These are phyloP conservation scores for Chrysotoxum bicinctum DNA, from an alignment of 2,888 invertebrate species.

Conservation along the genomic window DNA sequence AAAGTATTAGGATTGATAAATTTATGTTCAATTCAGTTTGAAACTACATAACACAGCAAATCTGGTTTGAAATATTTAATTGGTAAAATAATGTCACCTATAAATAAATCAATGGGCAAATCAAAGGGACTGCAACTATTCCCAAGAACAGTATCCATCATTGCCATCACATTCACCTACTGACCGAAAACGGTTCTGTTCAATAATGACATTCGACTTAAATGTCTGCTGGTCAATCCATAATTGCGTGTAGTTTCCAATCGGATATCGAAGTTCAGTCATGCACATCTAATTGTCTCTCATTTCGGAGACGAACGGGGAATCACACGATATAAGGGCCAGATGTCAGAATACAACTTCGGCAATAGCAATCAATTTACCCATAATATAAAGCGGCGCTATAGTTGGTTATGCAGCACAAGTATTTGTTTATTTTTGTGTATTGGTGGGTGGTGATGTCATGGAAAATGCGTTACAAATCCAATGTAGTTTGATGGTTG, in stretches of 20 bases:
- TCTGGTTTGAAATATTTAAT: too few species aligned
- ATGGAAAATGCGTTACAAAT: constrained; percentile 35
- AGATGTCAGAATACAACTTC: constrained; percentile 20
- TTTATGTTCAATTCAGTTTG: too few species aligned
- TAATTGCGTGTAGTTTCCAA: constrained; percentile 36
- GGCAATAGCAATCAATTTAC: constrained; percentile 49
- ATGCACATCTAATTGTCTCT: constrained; percentile 52
- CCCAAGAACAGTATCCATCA: too few species aligned
- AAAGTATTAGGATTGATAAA: too few species aligned
- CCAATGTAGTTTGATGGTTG: neutral
- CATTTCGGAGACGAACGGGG: constrained; percentile 20
- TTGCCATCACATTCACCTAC: too few species aligned
- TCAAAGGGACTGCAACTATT: too few species aligned
- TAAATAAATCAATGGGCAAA: too few species aligned
- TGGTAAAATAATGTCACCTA: too few species aligned
- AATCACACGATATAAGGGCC: neutral
- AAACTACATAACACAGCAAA: too few species aligned
- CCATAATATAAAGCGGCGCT: neutral
- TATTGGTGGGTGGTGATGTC: neutral
- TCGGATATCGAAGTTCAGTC: constrained; percentile 49
- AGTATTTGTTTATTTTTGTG: neutral
- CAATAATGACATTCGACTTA: constrained; percentile 36
- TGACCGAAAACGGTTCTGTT: neutral
- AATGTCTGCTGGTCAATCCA: constrained; percentile 44
- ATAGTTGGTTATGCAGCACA: neutral